Evolutionary conservation across 2,797 vertebrate genomes (phyloP).

Genomic region (Carapus acus): DNA sequence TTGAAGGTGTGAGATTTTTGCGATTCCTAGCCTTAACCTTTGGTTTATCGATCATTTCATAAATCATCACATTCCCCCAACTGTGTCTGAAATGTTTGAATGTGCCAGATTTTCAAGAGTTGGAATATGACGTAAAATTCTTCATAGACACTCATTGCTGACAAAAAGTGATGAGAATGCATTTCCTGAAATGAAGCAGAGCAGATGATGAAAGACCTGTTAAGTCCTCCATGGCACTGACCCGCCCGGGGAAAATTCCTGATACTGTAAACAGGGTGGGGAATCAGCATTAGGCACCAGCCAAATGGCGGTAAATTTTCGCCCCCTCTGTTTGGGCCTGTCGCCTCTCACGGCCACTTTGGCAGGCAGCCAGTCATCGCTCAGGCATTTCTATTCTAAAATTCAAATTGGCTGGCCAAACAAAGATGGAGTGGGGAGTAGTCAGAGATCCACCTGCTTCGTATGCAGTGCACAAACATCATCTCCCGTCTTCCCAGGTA

Average conservation of each 20-base stretch:
- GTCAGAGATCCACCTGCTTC: slow-evolving; percentile 56
- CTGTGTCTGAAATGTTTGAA: too few relatives aligned
- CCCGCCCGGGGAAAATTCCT: slow-evolving; percentile 52
- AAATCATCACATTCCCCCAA: background rate
- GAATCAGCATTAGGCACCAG: slow-evolving; percentile 33
- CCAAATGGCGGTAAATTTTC: slow-evolving; percentile 41
- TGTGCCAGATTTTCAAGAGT: too few relatives aligned
- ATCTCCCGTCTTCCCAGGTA: slow-evolving; percentile 52
- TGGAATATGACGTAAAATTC: slow-evolving; percentile 4
- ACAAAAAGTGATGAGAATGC: slow-evolving; percentile 23
- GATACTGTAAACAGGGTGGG: slow-evolving; percentile 48
- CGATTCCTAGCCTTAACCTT: background rate
- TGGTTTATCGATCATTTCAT: background rate
- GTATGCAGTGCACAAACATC: slow-evolving; percentile 44
- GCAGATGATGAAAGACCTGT: slow-evolving; percentile 42
- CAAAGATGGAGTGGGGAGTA: slow-evolving; percentile 36
- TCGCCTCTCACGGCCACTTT: slow-evolving; percentile 42
- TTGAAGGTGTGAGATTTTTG: background rate
- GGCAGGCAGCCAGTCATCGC: slow-evolving; percentile 45
- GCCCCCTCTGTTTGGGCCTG: slow-evolving; percentile 37
- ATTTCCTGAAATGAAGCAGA: slow-evolving; percentile 47
- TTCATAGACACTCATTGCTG: slow-evolving; percentile 21
- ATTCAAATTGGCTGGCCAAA: slow-evolving; percentile 43
- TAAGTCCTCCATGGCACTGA: slow-evolving; percentile 48
- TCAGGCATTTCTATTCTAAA: slow-evolving; percentile 33